phyloP scores from a whole-genome alignment of 2,797 vertebrate species.

The Arremon aurantiirostris region DNA sequence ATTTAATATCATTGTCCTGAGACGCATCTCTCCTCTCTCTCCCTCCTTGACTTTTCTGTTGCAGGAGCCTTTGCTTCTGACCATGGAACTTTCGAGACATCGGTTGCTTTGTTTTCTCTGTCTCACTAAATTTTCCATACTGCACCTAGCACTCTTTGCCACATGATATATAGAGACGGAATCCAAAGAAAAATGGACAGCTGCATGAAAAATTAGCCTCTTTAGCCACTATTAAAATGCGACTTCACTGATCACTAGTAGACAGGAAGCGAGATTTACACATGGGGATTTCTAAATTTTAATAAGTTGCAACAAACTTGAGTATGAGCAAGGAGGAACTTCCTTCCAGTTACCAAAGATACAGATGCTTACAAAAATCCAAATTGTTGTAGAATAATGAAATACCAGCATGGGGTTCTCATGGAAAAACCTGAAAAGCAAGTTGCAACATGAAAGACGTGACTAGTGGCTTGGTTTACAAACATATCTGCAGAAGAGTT shows the following conservation, averaged over 20 bases:
- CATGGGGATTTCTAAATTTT: neutral
- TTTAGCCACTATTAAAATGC: neutral
- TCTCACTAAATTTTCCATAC: neutral
- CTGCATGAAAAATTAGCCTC: neutral
- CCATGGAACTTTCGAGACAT: neutral
- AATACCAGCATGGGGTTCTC: neutral
- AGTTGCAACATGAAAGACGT: neutral
- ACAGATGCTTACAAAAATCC: neutral
- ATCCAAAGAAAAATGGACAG: neutral
- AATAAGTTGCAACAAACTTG: neutral
- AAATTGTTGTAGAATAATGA: neutral
- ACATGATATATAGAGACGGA: neutral
- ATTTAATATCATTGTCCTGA: neutral
- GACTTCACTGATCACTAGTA: neutral
- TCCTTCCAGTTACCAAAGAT: constrained; percentile 18
- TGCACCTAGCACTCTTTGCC: neutral
- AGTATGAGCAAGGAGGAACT: neutral
- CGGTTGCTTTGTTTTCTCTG: neutral
- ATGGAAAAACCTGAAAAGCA: neutral
- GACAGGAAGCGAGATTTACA: constrained; percentile 39
- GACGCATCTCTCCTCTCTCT: neutral
- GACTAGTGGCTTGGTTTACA: neutral
- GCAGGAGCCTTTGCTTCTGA: neutral
- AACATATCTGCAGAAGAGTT: neutral
- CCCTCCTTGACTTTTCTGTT: neutral